Evolutionary conservation across 2,797 vertebrate species (phyloP), one percentile per base, ranked within the genome.

Genomic region (Tenualosa ilisha): DNA sequence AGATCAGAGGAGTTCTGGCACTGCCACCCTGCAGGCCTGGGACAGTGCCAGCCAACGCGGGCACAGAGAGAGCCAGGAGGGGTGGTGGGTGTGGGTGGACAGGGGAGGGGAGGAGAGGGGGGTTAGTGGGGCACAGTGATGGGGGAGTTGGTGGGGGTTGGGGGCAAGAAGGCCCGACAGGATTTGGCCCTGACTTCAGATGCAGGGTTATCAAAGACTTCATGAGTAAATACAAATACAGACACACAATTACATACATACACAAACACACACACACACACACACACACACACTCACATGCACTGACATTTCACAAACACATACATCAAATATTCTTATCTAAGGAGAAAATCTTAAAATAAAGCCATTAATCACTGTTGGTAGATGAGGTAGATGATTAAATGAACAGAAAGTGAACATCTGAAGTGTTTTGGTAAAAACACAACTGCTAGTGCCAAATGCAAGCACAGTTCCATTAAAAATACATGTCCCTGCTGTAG

Each of bases 1-100:
- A 72, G 72, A 79, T 79, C 72, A 79, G 72, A 79, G 72, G 20
- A 79, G 20, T 43, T 22, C 72, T 79, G 72, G 72, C 72, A 79
- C 72, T 79, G 72, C 72, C 72, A 79, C 72, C 72, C 72, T 22
- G 40, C 72, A 79, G 72, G 72, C 72, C 72, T 79, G 72, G 72
- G 72, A 79, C 17, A 9, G 15, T 79, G 72, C 72, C 72, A 79
- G 40, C 72, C 72, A 79, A 79, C 72, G 0, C 40, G 13, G 37
- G 40, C 72, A 79, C 37, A 43, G 37, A 43, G 15, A 20, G 37
- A 20, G 17, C 72, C 72, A 79, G 72, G 15, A 79, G 17, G 17
- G 40, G 5, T 46, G 17, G 37, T 46, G 40, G 37, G 15, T 15
- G 37, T 22, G 40, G 65, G 26, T 26, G 65, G 13, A 3, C n/a